phyloP scores from a whole-genome alignment of 1,140 invertebrate species.

The Meteorus sp. region DNA sequence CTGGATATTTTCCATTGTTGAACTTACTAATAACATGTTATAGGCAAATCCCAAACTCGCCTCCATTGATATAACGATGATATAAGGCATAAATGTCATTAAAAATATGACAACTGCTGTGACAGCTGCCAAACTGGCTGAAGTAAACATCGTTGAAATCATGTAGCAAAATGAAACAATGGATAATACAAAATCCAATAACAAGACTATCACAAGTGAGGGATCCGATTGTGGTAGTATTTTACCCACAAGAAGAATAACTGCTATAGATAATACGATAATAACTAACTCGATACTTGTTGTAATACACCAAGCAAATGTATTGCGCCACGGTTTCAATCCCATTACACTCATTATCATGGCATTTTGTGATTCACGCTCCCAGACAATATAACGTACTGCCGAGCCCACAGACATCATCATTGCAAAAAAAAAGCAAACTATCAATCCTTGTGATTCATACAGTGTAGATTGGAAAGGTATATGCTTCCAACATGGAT shows the following conservation, averaged over 20 bases:
- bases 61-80: conserved; percentile 67
- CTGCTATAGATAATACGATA: conserved; percentile 57
- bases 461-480: conserved; percentile 67
- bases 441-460: conserved; percentile 65
- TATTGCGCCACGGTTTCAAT: conserved; percentile 63
- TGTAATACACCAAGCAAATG: conserved; percentile 65
- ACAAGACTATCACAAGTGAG: conserved; percentile 59
- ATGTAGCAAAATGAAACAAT: conserved; percentile 68
- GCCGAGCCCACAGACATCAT: conserved; percentile 65
- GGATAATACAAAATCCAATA: conserved; percentile 63
- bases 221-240: conserved; percentile 63
- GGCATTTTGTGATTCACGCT: conserved; percentile 67
- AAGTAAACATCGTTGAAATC: conserved; percentile 67
- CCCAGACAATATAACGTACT: conserved; percentile 66
- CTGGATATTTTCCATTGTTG: neutral
- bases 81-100: conserved; percentile 66
- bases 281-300: conserved; percentile 60
- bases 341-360: conserved; percentile 75
- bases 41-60: conserved; percentile 58
- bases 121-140: conserved; percentile 67
- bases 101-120: conserved; percentile 65
- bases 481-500: conserved; percentile 67
- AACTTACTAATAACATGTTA: conserved; percentile 63
- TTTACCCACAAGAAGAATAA: conserved; percentile 60
- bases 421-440: conserved; percentile 66